A percentile compares a stretch with the other conserved stretches of the same genome.
These are phyloP conservation scores for Atrichornis clamosus DNA, from an alignment of 2,113 vertebrate species.

Conservation along the genomic window DNA sequence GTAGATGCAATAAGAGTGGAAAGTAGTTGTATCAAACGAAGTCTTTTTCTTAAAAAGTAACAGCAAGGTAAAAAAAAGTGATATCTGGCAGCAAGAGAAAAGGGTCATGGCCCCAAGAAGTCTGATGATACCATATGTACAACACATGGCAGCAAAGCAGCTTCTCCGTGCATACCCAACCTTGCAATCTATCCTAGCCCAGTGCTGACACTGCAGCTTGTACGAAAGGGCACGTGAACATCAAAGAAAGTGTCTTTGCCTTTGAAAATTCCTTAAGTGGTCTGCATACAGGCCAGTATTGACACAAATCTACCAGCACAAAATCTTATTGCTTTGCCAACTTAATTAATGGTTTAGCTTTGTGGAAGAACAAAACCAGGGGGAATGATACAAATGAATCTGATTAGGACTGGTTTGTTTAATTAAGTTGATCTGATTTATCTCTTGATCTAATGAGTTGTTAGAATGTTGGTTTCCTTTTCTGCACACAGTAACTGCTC, in stretches of 20 bases:
- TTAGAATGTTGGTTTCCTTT: not conserved
- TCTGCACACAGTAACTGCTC: not conserved
- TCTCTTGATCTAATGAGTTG: not conserved
- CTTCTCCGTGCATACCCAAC: not conserved
- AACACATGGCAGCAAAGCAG: not conserved
- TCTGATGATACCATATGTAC: not conserved
- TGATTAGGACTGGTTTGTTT: not conserved
- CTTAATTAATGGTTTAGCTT: not conserved
- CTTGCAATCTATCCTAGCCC: not conserved
- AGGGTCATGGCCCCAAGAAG: not conserved
- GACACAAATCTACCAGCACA: not conserved
- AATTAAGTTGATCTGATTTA: not conserved
- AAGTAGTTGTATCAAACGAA: not conserved
- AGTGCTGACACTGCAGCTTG: not conserved
- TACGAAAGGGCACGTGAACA: not conserved
- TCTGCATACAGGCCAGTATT: not conserved
- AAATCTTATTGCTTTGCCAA: not conserved
- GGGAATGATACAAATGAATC: not conserved
- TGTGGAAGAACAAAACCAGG: not conserved
- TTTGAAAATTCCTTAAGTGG: constrained; percentile 10
- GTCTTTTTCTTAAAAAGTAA: not conserved
- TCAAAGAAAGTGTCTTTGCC: constrained; percentile 4
- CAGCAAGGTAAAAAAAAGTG: not conserved
- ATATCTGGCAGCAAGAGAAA: not conserved
- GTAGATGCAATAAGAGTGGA: not conserved